Base-by-base conservation (phyloP, 2,797 vertebrate genomes). In the Halcyon badia region DNA sequence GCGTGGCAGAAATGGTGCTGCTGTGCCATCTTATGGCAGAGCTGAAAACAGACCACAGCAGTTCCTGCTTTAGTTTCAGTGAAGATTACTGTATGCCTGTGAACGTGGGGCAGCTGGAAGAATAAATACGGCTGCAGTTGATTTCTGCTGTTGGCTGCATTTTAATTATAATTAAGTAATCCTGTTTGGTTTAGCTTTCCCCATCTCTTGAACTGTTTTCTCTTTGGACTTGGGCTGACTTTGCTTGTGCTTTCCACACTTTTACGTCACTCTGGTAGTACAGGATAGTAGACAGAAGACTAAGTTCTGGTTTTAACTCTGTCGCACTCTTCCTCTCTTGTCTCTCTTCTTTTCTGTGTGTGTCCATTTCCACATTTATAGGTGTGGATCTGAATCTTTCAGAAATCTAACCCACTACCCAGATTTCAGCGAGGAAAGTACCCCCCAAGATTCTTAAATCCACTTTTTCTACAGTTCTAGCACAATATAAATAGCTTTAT, bases 1-100 rank as follows among this genome's bases (percentile, higher is more conserved):
- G 31, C 2, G 0, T 1, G 33, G 39, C 25, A 80, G 66, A 51
- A 6, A 30, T 25, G 69, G 70, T 37, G 56, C n/a, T 90, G 54
- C 44, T 88, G 54, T 97, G 97, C 97, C 97, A 92, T 60, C 96
- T 96, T 42, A 82, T 49, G 96, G 96, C 71, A 56, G 89, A 82
- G 80, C 69, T 82, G 66, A 52, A 86, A n/a, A 44, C 33, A 7
- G 66, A 58, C 8, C n/a, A 42, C 2, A 4, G 2, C 22, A 4
- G 31, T 72, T 49, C 48, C 72, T 31, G 2, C 30, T 62, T 69
- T 2, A 5, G 11, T 19, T 31, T 37, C 37, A 9, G 2, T 1
- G 41, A 44, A 8, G 25, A 15, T 24, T 6, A 3, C 30, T n/a
- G 5, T 2, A 6, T 42, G 2, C 10, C 7, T 14, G 3, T 49